Conservation (phyloP, 2,797 vertebrate species). For the Crocidura indochinensis region DNA sequence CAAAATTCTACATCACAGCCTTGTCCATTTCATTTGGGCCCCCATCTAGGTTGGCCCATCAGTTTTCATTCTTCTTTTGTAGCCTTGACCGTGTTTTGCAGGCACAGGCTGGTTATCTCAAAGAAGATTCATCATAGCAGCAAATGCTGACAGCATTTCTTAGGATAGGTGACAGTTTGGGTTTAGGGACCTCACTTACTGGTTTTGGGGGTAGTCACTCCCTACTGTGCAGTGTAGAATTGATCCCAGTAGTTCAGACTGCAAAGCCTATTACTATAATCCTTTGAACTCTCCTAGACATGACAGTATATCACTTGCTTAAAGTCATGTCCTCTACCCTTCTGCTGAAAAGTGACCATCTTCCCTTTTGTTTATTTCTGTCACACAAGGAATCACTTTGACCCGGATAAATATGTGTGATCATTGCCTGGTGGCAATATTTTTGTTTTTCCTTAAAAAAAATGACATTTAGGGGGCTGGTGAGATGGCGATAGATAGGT, state of each 20-base stretch:
- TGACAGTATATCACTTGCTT: neutral
- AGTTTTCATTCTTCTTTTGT: neutral
- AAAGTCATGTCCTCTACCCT: neutral
- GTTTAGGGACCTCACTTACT: neutral
- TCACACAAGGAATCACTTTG: neutral
- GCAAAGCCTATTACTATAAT: too few relatives aligned
- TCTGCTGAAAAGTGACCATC: neutral
- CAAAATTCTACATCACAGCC: neutral
- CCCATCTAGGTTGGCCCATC: neutral
- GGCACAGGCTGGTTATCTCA: neutral
- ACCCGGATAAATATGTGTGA: neutral
- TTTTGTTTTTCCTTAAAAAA: neutral
- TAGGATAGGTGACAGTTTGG: neutral
- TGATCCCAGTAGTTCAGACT: too few relatives aligned
- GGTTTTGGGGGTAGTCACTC: too few relatives aligned
- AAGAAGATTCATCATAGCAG: neutral
- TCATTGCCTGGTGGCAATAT: neutral
- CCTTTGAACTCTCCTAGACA: too few relatives aligned
- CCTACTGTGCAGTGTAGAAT: too few relatives aligned
- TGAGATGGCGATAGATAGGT: too few relatives aligned
- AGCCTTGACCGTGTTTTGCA: neutral
- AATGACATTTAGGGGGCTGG: too few relatives aligned
- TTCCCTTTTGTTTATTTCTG: neutral
- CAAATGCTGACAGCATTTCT: neutral
- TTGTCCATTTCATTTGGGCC: neutral